Conservation (phyloP, 2,888 invertebrate genomes). For the Caenorhabditis angaria region DNA sequence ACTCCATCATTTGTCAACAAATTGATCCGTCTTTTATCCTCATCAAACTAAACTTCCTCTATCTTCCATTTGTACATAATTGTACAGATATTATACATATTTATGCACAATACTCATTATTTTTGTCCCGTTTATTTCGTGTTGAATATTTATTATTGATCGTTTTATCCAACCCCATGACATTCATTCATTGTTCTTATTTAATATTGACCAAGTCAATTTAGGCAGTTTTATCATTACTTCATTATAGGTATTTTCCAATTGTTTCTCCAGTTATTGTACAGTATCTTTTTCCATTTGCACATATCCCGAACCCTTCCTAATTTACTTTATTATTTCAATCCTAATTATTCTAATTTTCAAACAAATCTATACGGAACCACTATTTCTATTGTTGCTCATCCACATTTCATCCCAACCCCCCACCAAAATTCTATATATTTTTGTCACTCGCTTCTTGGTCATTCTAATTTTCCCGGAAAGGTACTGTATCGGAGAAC, state of each 20-base stretch:
- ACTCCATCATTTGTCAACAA: slow-evolving; percentile 17
- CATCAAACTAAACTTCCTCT: slow-evolving; percentile 18
- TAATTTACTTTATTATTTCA: slow-evolving; percentile 36
- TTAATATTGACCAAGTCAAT: not conserved
- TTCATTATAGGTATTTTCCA: not conserved
- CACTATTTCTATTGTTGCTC: slow-evolving; percentile 34
- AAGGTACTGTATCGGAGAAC: not conserved
- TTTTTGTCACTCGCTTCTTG: not conserved
- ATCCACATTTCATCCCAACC: not conserved
- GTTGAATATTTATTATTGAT: slow-evolving; percentile 23
- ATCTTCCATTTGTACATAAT: not conserved
- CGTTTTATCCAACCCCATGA: slow-evolving; percentile 36
- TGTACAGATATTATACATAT: slow-evolving; percentile 8
- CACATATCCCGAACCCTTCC: slow-evolving; percentile 27
- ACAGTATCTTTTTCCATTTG: slow-evolving; percentile 23
- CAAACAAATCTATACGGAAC: slow-evolving; percentile 22
- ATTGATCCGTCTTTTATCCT: slow-evolving; percentile 30
- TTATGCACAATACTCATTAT: slow-evolving; percentile 27
- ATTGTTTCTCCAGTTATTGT: slow-evolving; percentile 16
- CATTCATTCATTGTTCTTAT: slow-evolving; percentile 21
- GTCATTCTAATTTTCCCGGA: not conserved
- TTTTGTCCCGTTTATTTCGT: slow-evolving; percentile 14
- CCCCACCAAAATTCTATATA: not conserved
- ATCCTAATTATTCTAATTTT: slow-evolving; percentile 33
- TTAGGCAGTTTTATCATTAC: slow-evolving; percentile 29